phyloP scores from a whole-genome alignment of 1,140 invertebrate species.

The Proctacanthus coquilletti region DNA sequence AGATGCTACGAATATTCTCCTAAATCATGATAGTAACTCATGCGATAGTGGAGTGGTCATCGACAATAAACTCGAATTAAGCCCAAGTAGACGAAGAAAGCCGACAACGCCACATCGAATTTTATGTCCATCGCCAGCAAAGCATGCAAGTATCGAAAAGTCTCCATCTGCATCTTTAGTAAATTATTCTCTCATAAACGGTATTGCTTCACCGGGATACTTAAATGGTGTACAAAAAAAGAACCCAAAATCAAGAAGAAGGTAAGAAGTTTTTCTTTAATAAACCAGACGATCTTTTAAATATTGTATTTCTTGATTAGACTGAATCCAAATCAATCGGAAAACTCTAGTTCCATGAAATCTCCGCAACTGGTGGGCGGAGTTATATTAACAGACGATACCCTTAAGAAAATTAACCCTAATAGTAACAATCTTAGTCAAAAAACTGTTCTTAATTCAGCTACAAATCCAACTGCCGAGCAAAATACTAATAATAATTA shows the following conservation, averaged over 20 bases:
- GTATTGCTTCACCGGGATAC: background rate
- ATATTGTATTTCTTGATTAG: no score
- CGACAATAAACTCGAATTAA: constrained; percentile 6
- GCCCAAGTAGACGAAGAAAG: constrained; percentile 12
- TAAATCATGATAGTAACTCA: constrained; percentile 26
- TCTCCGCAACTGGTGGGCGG: constrained; percentile 1
- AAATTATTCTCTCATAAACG: background rate
- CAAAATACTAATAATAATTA: constrained; percentile 9
- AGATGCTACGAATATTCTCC: constrained; percentile 10
- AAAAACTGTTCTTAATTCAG: constrained; percentile 13
- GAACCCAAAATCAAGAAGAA: constrained; percentile 3
- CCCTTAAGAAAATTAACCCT: background rate
- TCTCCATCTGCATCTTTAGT: background rate
- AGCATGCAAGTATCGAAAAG: constrained; percentile 8
- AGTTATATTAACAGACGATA: background rate
- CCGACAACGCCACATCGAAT: constrained; percentile 29
- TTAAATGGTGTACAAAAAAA: constrained; percentile 1
- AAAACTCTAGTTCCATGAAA: constrained; percentile 6
- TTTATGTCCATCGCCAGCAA: constrained; percentile 25
- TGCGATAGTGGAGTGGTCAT: constrained; percentile 28
- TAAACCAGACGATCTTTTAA: no score
- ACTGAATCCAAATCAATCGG: constrained; percentile 7
- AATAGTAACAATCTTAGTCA: constrained; percentile 9
- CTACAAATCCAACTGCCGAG: constrained; percentile 9
- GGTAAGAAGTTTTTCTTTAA: no score